Base-by-base conservation (phyloP, 2,888 invertebrate genomes). In the Troides helena region DNA sequence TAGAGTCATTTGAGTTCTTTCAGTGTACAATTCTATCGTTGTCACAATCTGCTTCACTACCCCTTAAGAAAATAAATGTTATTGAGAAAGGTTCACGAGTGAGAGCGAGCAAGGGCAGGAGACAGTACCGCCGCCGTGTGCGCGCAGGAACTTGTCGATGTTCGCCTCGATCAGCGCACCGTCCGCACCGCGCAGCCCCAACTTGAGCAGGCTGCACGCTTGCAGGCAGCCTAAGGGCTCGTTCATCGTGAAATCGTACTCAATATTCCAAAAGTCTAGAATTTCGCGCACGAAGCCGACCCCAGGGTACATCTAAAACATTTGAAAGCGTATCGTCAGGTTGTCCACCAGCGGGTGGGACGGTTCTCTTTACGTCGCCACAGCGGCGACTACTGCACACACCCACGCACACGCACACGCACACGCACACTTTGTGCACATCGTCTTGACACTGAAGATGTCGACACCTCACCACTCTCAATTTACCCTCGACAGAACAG, bases 221-320 rank as follows among this genome's bases (percentile, higher is more conserved):
- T 56, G 56, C 56, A 56, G 56, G n/a, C 56, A 56, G 7, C 56
- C 56, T 21, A 56, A 10, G 5, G 56, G 21, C 56, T 56, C 56
- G 56, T 56, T 56, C n/a, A n/a, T 18, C 8, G 56, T 21, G 56
- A 56, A 56, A 21, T 56, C 56, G 21, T 56, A 56, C 56, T 56
- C 56, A n/a, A 56, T 1, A 10, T 56, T 56, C 56, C 56, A 56
- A 21, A 56, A 56, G 56, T 56, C 56, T 21, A 56, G 56, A 56
- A 56, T 56, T n/a, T 56, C 56, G 0, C 56, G 56, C 56, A 56
- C 56, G 56, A 56, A 56, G 21, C 56, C 56, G n/a, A n/a, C 56
- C 7, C 56, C 56, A 21, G 56, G 56, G 56, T 56, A 56, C 56
- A 56, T 56, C 56, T 56, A 21, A 56, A 56, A 21, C 56, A 56